Conservation (phyloP, 2,888 invertebrate genomes). For the Catocala fraxini region DNA sequence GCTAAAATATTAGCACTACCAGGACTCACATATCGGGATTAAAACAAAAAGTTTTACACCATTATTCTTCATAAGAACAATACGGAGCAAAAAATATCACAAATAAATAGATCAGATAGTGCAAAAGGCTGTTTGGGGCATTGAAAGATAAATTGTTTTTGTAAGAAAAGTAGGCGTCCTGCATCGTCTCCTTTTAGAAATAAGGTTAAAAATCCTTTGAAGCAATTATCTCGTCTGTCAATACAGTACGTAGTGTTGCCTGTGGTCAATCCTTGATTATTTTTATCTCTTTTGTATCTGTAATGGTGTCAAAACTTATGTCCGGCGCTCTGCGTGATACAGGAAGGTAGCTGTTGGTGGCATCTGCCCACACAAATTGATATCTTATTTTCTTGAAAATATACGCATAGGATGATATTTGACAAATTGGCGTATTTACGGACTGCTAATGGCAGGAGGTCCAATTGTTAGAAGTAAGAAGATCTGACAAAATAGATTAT, state of each 20-base stretch:
- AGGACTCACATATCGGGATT: conserved; percentile 58
- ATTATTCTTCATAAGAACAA: conserved; percentile 72
- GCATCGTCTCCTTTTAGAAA: conserved; percentile 10
- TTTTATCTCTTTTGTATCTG: conserved; percentile 78
- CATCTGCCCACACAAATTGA: conserved; percentile 80
- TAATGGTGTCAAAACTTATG: conserved; percentile 85
- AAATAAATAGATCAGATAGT: conserved; percentile 83
- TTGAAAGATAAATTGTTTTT: conserved; percentile 77
- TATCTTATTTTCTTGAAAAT: conserved; percentile 73
- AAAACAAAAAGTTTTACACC: conserved; percentile 80
- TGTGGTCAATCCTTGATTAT: conserved; percentile 83
- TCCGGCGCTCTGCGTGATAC: conserved; percentile 82
- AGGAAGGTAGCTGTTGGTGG: conserved; percentile 82
- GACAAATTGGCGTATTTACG: conserved; percentile 75
- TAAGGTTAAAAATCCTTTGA: conserved; percentile 49
- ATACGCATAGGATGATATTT: conserved; percentile 69
- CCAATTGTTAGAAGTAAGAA: conserved; percentile 68
- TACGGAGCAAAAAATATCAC: conserved; percentile 73
- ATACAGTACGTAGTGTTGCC: conserved; percentile 51
- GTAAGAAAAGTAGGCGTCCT: conserved; percentile 48
- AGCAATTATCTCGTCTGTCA: conserved; percentile 14
- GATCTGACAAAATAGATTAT: conserved; percentile 57
- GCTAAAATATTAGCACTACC: conserved; percentile 80
- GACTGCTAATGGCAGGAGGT: conserved; percentile 73
- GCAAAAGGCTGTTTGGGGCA: conserved; percentile 75